Percentiles rank a stretch among this genome's conserved stretches.
Conservation (phyloP, 2,113 vertebrate genomes). For the Cinclus mexicanus region DNA sequence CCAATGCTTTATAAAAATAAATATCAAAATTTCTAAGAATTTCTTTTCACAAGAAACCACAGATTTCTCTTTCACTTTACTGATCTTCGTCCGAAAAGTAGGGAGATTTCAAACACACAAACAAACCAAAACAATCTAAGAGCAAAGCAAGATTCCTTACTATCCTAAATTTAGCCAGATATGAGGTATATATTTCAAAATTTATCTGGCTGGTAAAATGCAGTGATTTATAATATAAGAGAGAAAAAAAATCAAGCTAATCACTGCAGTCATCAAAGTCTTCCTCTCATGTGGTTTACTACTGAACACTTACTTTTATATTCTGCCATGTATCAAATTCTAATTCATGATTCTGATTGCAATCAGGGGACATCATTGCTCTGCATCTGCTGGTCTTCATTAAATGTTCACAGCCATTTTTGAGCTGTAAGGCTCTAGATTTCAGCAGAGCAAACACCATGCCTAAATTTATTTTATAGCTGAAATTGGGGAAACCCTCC, state of each 20-base stretch:
- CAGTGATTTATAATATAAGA: background rate
- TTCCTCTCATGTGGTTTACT: background rate
- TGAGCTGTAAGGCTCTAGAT: background rate
- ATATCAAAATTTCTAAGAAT: background rate
- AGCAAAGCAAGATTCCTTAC: background rate
- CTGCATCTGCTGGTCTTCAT: conserved; percentile 18
- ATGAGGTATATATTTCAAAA: background rate
- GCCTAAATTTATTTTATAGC: background rate
- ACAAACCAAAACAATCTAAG: background rate
- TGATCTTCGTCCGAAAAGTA: background rate
- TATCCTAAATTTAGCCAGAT: background rate
- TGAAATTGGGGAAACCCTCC: background rate
- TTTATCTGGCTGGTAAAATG: background rate
- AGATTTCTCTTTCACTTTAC: background rate
- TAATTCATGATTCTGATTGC: conserved; percentile 52
- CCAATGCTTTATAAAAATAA: background rate
- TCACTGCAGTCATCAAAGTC: conserved; percentile 11
- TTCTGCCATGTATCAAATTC: conserved; percentile 12
- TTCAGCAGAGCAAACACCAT: conserved; percentile 6
- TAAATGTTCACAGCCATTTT: background rate
- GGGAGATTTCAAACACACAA: background rate
- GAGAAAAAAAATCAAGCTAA: background rate
- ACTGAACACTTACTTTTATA: conserved; percentile 11
- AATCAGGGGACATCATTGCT: conserved; percentile 38
- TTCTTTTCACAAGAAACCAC: background rate